A percentile compares a stretch with the other conserved stretches of the same genome.
Evolutionary conservation across 1,140 invertebrate genomes (phyloP).

Genomic region (Goniozus legneri): DNA sequence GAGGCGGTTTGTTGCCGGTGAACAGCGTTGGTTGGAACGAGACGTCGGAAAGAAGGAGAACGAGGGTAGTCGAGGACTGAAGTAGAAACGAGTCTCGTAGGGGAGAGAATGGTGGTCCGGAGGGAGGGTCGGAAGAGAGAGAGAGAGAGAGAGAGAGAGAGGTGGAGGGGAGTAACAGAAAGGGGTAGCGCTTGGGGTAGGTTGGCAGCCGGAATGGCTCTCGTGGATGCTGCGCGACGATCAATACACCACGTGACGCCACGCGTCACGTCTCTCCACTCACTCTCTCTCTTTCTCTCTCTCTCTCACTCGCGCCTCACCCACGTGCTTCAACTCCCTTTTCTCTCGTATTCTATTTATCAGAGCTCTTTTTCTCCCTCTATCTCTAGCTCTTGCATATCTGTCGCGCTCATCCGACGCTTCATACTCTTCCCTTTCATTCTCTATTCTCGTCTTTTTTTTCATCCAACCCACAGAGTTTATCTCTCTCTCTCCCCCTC

Average conservation of each 20-base stretch:
- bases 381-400: slow-evolving; percentile 1
- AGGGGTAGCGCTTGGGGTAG: slow-evolving; percentile 34
- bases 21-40: background rate
- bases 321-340: background rate
- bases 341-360: background rate
- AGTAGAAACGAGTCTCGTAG: slow-evolving; percentile 10
- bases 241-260: slow-evolving; percentile 47
- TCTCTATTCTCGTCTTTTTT: background rate
- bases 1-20: slow-evolving; percentile 1
- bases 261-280: slow-evolving; percentile 40
- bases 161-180: slow-evolving; percentile 21
- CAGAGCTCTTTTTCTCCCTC: slow-evolving; percentile 9
- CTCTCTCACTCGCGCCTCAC: background rate
- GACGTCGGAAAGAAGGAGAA: background rate
- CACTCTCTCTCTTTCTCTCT: background rate
- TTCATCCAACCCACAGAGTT: too few species aligned
- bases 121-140: slow-evolving; percentile 9
- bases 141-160: slow-evolving; percentile 9
- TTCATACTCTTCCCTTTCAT: background rate
- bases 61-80: slow-evolving; percentile 7
- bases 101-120: slow-evolving; percentile 10
- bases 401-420: background rate
- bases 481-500: background rate
- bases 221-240: slow-evolving; percentile 46
- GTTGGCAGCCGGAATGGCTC: slow-evolving; percentile 44